Evolutionary conservation across 1,140 invertebrate species (phyloP).

Genomic region (Harlomillsia oculata): DNA sequence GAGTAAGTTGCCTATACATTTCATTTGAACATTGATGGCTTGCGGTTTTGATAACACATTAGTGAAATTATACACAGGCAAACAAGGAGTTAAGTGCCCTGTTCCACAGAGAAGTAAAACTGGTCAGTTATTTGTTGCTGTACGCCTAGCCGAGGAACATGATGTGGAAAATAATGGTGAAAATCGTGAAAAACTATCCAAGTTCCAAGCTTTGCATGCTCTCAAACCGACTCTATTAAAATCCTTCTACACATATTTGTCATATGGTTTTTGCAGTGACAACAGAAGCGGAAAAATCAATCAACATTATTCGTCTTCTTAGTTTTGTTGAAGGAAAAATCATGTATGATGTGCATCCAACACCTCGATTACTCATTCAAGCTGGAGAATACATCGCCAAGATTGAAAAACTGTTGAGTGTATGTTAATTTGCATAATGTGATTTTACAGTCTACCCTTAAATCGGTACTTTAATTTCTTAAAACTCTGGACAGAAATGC

Average conservation of each 20-base stretch:
- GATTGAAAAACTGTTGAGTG: slow-evolving; percentile 56
- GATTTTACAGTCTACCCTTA: neutral
- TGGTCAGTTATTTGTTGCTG: slow-evolving; percentile 52
- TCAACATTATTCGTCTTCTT: slow-evolving; percentile 62
- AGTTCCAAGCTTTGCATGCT: too few relatives aligned
- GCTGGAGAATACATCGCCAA: slow-evolving; percentile 58
- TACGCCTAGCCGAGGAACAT: slow-evolving; percentile 35
- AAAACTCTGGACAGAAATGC: slow-evolving; percentile 48
- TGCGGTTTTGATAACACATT: neutral
- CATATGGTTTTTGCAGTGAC: too few relatives aligned
- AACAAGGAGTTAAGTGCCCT: slow-evolving; percentile 53
- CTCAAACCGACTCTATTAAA: too few relatives aligned
- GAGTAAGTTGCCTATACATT: slow-evolving; percentile 41
- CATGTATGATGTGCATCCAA: slow-evolving; percentile 49
- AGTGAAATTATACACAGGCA: slow-evolving; percentile 39
- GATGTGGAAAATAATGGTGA: slow-evolving; percentile 21
- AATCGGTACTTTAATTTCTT: neutral
- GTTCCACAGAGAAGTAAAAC: slow-evolving; percentile 55
- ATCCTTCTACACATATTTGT: too few relatives aligned
- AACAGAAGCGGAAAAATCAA: too few relatives aligned
- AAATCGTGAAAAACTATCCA: too few relatives aligned
- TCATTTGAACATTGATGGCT: slow-evolving; percentile 1
- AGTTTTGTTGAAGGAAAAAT: slow-evolving; percentile 61
- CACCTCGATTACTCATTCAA: slow-evolving; percentile 54
- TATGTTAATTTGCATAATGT: slow-evolving; percentile 37